phyloP scores from a whole-genome alignment of 2,113 vertebrate genomes.

The Dicentrarchus labrax region DNA sequence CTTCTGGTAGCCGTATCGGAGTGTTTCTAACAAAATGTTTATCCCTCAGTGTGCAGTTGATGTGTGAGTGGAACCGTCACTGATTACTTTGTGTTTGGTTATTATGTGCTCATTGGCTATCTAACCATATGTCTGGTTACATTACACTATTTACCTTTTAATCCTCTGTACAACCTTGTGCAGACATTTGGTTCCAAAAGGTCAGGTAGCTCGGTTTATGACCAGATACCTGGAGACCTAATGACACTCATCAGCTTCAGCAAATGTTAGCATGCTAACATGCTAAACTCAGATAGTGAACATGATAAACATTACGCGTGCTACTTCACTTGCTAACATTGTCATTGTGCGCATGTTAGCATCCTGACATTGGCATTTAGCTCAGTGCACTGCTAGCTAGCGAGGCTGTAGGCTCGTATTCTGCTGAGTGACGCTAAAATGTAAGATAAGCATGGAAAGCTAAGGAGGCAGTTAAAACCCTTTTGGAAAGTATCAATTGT shows the following conservation, averaged over 20 bases:
- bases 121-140: background rate
- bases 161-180: background rate
- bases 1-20: conserved; percentile 19
- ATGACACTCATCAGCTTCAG: background rate
- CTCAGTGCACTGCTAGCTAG: background rate
- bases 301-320: too few relatives aligned
- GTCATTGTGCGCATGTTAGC: background rate
- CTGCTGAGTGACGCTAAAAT: background rate
- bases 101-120: background rate
- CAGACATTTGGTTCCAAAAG: background rate
- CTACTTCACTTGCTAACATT: background rate
- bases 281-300: background rate
- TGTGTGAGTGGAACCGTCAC: conserved; percentile 1
- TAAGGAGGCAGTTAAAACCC: background rate
- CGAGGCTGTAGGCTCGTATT: background rate
- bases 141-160: background rate
- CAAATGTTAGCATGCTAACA: conserved; percentile 3
- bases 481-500: background rate
- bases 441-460: background rate
- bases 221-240: background rate
- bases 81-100: background rate
- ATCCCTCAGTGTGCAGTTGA: background rate
- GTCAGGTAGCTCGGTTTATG: background rate
- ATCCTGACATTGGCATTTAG: background rate
- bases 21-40: conserved; percentile 1